Percentiles rank a stretch among this genome's conserved stretches.
These are phyloP conservation scores for Diceros bicornis DNA, from an alignment of 2,797 vertebrate species.

Conservation along the genomic window DNA sequence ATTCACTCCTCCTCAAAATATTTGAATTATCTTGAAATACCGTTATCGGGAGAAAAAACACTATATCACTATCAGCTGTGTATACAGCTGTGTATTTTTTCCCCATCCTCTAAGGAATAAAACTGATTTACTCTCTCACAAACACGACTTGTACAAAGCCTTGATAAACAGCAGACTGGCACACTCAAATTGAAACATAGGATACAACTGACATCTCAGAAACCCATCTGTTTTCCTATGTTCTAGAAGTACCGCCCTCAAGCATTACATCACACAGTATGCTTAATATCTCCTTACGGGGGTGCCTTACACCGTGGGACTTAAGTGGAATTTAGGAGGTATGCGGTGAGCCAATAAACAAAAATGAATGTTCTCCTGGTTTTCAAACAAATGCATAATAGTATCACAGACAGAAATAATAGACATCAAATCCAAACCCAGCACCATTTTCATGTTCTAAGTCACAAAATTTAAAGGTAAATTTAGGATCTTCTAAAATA, in stretches of 20 bases:
- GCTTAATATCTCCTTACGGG: background rate
- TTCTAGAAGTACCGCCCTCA: background rate
- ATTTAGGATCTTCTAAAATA: conserved; percentile 53
- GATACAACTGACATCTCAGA: conserved; percentile 18
- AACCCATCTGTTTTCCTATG: background rate
- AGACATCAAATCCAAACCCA: conserved; percentile 36
- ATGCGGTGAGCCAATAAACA: background rate
- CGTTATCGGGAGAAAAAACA: background rate
- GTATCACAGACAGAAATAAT: conserved; percentile 45
- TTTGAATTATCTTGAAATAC: conserved; percentile 49
- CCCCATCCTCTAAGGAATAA: conserved; percentile 31
- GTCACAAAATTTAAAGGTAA: conserved; percentile 58
- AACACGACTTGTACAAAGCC: conserved; percentile 51
- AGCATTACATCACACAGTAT: background rate
- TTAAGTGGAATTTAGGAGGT: conserved; percentile 27
- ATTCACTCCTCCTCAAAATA: conserved; percentile 32
- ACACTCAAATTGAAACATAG: conserved; percentile 43
- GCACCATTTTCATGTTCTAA: conserved; percentile 47
- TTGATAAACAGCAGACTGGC: conserved; percentile 36
- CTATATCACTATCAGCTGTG: background rate
- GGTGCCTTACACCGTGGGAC: background rate
- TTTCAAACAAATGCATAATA: conserved; percentile 44
- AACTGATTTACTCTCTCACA: conserved; percentile 62
- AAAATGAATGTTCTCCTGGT: background rate
- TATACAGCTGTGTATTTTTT: conserved; percentile 5